Evolutionary conservation across 1,140 invertebrate genomes (phyloP).

Genomic region (Dreissena polymorpha): DNA sequence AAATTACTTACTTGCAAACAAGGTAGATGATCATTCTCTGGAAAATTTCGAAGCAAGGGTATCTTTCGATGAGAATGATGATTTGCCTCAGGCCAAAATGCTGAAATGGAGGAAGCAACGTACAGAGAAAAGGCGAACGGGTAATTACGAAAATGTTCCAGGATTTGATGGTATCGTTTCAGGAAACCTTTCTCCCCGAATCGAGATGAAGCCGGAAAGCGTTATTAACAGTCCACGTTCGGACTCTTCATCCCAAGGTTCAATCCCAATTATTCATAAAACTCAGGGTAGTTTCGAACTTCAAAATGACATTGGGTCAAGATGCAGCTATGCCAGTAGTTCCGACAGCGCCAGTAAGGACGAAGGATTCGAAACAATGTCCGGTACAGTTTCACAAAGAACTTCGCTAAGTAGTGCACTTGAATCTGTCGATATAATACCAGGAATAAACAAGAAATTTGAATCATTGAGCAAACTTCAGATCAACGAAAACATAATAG

Average conservation of each 20-base stretch:
- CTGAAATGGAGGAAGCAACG: conserved; percentile 72
- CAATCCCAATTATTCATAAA: conserved; percentile 54
- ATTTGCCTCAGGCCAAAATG: conserved; percentile 64
- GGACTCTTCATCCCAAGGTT: conserved; percentile 20
- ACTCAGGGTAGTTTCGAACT: conserved; percentile 63
- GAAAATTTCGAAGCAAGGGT: conserved; percentile 32
- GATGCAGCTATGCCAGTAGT: conserved; percentile 73
- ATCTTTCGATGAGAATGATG: conserved; percentile 55
- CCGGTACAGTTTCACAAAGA: conserved; percentile 76
- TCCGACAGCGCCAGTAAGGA: conserved; percentile 70
- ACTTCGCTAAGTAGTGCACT: conserved; percentile 77
- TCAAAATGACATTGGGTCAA: conserved; percentile 71
- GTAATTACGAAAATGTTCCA: conserved; percentile 68
- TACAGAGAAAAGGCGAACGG: conserved; percentile 54
- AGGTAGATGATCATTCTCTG: conserved; percentile 36
- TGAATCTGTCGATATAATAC: conserved; percentile 71
- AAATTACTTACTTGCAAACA: background rate
- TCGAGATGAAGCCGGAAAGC: conserved; percentile 14
- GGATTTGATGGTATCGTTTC: conserved; percentile 35
- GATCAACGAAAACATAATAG: conserved; percentile 58
- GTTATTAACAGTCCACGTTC: conserved; percentile 49
- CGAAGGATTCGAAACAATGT: conserved; percentile 78
- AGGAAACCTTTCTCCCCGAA: conserved; percentile 34
- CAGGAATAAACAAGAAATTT: conserved; percentile 58
- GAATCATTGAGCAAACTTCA: conserved; percentile 49